Percentiles rank a stretch among this genome's conserved stretches.
Evolutionary conservation across 2,797 vertebrate species (phyloP).

Genomic region (Basileuterus tristriatus): DNA sequence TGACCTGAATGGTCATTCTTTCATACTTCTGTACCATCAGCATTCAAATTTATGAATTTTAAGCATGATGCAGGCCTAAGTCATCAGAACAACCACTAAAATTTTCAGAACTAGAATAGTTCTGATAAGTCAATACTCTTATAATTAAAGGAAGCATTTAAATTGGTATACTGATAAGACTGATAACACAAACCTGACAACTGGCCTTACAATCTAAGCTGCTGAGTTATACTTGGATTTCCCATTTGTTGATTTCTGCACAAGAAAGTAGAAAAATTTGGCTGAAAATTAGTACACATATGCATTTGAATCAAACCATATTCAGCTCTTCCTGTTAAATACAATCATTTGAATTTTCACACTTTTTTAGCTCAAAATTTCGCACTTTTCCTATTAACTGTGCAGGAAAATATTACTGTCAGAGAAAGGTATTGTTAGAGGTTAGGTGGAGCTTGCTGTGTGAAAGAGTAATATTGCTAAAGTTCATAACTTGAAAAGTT

Average conservation of each 20-base stretch:
- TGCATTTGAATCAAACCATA: neutral
- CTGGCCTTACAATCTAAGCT: neutral
- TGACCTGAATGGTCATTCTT: neutral
- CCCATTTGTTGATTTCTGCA: neutral
- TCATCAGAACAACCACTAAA: neutral
- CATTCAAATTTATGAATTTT: neutral
- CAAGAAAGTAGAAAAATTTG: neutral
- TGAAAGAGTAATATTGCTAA: neutral
- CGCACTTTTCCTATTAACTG: neutral
- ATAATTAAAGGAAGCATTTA: neutral
- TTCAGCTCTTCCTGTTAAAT: neutral
- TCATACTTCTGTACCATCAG: neutral
- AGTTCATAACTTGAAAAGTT: neutral
- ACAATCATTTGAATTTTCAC: neutral
- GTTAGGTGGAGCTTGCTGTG: neutral
- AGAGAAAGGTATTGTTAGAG: neutral
- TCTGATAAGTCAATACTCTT: neutral
- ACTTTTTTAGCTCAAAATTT: neutral
- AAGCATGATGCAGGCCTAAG: neutral
- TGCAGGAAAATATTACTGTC: neutral
- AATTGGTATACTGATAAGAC: neutral
- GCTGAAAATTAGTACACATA: neutral
- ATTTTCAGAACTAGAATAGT: neutral
- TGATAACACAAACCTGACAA: neutral
- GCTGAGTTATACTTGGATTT: neutral